Base-by-base conservation (phyloP, 2,888 invertebrate genomes). In the Flabesymbios commensalis region DNA sequence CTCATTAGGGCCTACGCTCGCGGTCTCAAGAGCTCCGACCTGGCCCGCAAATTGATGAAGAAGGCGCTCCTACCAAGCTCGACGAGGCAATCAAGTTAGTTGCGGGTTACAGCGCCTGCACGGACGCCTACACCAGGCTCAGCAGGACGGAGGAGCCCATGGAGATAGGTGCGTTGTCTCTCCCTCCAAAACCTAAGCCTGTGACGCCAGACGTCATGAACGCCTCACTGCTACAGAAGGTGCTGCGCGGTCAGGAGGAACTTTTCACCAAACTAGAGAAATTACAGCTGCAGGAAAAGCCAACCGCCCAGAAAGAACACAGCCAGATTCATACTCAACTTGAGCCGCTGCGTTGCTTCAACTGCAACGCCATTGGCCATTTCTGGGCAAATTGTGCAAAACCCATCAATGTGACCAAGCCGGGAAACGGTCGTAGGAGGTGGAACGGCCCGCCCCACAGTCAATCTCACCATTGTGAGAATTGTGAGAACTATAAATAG, bases 1-100 rank as follows among this genome's bases (percentile, higher is more conserved):
- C n/a, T 55, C 17, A 28, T 55, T 5, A 22, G 36, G n/a, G 55
- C 55, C n/a, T 55, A 43, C 29, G 55, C 42, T 14, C 26, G 28
- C 17, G 42, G 42, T 1, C 43, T 55, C 10, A 10, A 7, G 10
- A n/a, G 17, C 7, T 36, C n/a, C 53, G 17, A 10, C 10, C 10
- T 55, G 28, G 43, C 43, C 14, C 10, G 41, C 5, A 41, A 43
- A 55, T 22, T 55, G 43, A 29, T 55, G 39, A 32, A 36, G 53
- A 53, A 7, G 36, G 5, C 19, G 5, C 5, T 14, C 53, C 53
- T 10, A 24, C 53, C 36, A 53, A 10, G 10, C 53, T 53, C 36
- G 36, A 53, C 5, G n/a, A 5, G 14, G 53, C 53, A 4, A 36
- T 36, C 39, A 7, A 7, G 7, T 14, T 24, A 5, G 39, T 36